Conservation (phyloP, 64 coral and sea anemone species). For the Actinia equina region DNA sequence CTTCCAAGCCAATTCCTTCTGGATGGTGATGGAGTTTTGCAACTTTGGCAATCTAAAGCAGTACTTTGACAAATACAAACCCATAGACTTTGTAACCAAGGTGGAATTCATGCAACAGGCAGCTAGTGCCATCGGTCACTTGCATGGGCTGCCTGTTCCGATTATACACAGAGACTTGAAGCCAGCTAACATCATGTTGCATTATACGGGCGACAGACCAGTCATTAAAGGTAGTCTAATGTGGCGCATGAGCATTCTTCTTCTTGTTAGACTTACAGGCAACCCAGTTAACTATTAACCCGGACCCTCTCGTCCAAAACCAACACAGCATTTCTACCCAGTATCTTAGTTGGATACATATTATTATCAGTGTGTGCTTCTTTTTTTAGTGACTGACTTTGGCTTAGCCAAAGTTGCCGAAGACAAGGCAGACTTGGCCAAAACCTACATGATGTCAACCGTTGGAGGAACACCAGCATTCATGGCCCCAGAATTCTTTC, state of each 20-base stretch:
- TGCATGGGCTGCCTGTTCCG: neutral
- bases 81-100: neutral
- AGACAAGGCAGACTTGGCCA: neutral
- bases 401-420: neutral
- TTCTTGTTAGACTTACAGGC: neutral
- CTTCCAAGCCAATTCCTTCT: neutral
- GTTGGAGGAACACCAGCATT: slow-evolving; percentile 1
- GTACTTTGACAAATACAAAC: neutral
- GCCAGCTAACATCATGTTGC: slow-evolving; percentile 9
- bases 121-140: slow-evolving; percentile 2
- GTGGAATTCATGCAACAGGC: neutral
- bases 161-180: slow-evolving; percentile 3
- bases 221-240: neutral
- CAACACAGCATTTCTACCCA: neutral
- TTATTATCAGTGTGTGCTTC: neutral
- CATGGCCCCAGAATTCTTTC: slow-evolving; percentile 9
- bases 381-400: neutral
- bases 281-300: neutral
- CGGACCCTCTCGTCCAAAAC: too few relatives aligned
- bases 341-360: neutral
- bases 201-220: neutral
- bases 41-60: neutral
- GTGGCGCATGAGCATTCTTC: neutral
- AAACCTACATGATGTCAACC: neutral
- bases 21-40: slow-evolving; percentile 1